Evolutionary conservation across 2,797 vertebrate genomes (phyloP).

Genomic region (Macrochelys suwanniensis): DNA sequence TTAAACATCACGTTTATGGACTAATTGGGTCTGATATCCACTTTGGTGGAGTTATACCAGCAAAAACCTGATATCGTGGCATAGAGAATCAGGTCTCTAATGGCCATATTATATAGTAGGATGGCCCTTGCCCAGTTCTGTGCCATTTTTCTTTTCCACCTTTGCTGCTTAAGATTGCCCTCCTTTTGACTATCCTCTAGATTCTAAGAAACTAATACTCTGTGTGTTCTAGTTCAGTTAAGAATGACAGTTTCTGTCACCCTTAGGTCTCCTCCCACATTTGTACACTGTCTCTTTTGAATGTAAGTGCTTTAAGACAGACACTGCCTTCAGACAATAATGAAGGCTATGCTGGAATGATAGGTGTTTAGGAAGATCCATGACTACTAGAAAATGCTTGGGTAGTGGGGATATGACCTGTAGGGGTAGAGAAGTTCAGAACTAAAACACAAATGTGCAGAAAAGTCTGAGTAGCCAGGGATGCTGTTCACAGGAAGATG

Average conservation of each 20-base stretch:
- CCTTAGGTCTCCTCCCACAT: background rate
- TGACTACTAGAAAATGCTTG: background rate
- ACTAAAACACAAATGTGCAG: background rate
- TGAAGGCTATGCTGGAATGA: background rate
- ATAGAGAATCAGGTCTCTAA: background rate
- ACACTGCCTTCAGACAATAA: background rate
- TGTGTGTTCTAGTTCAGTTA: background rate
- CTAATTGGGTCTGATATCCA: background rate
- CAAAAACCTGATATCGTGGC: too few relatives aligned
- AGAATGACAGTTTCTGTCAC: background rate
- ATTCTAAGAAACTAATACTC: background rate
- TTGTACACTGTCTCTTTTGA: background rate
- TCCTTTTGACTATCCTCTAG: background rate
- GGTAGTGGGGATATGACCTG: background rate
- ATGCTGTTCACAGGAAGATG: background rate
- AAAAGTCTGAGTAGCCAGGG: background rate
- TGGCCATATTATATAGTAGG: background rate
- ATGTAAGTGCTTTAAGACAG: background rate
- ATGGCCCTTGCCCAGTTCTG: background rate
- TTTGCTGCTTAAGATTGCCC: background rate
- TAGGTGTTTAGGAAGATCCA: background rate
- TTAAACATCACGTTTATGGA: background rate
- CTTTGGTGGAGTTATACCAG: background rate
- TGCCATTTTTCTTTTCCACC: background rate
- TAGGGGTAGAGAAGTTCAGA: background rate